These are phyloP conservation scores for Artibeus lituratus DNA, from an alignment of 2,797 vertebrate species.

Conservation along the genomic window DNA sequence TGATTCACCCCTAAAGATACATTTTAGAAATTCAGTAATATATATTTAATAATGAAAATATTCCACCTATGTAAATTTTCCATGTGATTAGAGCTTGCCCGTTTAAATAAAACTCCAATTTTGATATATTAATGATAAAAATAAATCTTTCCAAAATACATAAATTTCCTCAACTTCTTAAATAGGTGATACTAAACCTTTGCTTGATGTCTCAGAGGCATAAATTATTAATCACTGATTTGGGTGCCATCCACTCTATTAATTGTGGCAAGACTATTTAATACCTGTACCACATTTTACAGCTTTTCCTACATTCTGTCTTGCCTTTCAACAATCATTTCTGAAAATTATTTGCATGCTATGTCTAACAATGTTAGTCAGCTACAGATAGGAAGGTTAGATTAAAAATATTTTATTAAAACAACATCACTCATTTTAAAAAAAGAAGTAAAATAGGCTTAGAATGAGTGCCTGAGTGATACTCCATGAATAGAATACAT, in stretches of 20 bases:
- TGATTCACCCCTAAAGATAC: neutral
- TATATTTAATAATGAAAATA: constrained; percentile 17
- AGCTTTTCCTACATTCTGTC: neutral
- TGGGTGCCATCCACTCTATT: neutral
- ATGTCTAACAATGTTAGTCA: neutral
- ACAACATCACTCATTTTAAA: constrained; percentile 31
- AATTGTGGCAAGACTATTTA: constrained; percentile 24
- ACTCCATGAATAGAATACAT: neutral
- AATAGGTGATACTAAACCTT: constrained; percentile 5
- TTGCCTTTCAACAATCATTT: constrained; percentile 13
- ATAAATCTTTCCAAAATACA: constrained; percentile 25
- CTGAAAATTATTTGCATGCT: neutral
- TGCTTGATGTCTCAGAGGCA: neutral
- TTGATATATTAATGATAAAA: constrained; percentile 26
- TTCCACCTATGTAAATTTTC: neutral
- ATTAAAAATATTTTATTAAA: constrained; percentile 33
- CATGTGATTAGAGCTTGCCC: neutral
- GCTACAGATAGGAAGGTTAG: neutral
- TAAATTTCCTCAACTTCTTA: neutral
- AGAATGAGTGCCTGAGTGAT: neutral
- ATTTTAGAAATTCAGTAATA: constrained; percentile 14
- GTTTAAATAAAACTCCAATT: constrained; percentile 45
- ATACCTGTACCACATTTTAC: neutral
- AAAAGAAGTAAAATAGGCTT: constrained; percentile 22
- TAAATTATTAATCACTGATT: constrained; percentile 22